Evolutionary conservation across 2,113 vertebrate genomes (phyloP), one percentile per base, ranked within the genome.

Genomic region (Protobothrops mucrosquamatus): DNA sequence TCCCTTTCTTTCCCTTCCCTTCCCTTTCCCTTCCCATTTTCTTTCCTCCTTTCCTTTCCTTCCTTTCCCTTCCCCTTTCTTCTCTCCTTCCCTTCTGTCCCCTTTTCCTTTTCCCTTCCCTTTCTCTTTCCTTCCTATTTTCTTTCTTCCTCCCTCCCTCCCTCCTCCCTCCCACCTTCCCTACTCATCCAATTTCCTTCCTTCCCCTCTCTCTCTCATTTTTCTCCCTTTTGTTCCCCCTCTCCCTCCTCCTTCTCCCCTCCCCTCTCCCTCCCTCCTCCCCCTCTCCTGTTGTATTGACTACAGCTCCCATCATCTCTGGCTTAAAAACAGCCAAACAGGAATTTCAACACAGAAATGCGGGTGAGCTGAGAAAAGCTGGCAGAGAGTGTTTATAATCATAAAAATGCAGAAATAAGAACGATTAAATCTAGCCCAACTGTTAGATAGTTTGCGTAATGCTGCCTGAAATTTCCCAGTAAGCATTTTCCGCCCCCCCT

Each of bases 391-490:
- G 23, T 92, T 64, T 24, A 34, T 89, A 92, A 89, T 54, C 59
- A 52, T 61, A 90, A 90, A 64, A 56, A 52, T n/a, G 29, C 88
- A 90, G 74, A 64, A 90, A 90, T 51, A n/a, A 52, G 55, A 86
- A 85, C 69, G 86, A 93, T 93, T 93, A 93, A 85, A 89, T 46
- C 52, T 29, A 48, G 34, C 57, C 26, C 56, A 14, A 29, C 87
- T 8, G 91, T 94, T 81, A 96, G 52, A 74, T 89, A 3, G 89
- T 93, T 95, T 29, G 64, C 26, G 18, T 93, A 93, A 39, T 59
- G 89, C 48, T 93, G 39, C 85, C 48, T 94, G 92, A 93, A 91
- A 95, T 94, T 89, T 94, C 23, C 61, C 95, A 86, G 92, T 93
- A 94, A 87, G 23, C 5, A n/a, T 95, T 93, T 89, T 39, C 39